Percentiles rank a stretch among this genome's conserved stretches.
Evolutionary conservation across 2,113 vertebrate species (phyloP).

Genomic region (Sigmodon hispidus): DNA sequence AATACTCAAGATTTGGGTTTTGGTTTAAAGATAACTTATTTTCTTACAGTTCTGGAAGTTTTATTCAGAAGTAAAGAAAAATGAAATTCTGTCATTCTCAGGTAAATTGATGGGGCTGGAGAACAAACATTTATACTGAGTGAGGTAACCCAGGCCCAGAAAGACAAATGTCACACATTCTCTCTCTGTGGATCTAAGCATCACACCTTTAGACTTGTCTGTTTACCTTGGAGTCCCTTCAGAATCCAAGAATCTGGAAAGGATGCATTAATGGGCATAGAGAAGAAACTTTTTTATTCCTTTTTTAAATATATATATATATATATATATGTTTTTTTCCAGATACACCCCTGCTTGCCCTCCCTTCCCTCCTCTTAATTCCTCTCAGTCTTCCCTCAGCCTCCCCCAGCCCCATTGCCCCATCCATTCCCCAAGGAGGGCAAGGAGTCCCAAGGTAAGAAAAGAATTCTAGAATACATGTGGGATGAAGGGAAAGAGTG

Average conservation of each 20-base stretch:
- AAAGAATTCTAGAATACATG: background rate
- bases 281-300: background rate
- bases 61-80: background rate
- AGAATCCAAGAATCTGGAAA: background rate
- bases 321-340: too few relatives aligned
- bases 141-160: background rate
- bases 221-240: background rate
- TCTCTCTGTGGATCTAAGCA: background rate
- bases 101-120: background rate
- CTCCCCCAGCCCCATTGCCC: too few relatives aligned
- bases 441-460: too few relatives aligned
- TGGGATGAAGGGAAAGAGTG: background rate
- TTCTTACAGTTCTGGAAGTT: background rate
- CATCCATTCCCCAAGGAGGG: too few relatives aligned
- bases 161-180: background rate
- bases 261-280: background rate
- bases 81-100: background rate
- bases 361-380: too few relatives aligned
- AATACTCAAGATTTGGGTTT: background rate
- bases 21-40: background rate
- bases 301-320: too few relatives aligned
- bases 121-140: background rate
- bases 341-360: too few relatives aligned
- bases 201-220: background rate
- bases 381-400: too few relatives aligned